These are phyloP conservation scores for Thaleichthys pacificus DNA, from an alignment of 2,797 vertebrate species.

Conservation along the genomic window DNA sequence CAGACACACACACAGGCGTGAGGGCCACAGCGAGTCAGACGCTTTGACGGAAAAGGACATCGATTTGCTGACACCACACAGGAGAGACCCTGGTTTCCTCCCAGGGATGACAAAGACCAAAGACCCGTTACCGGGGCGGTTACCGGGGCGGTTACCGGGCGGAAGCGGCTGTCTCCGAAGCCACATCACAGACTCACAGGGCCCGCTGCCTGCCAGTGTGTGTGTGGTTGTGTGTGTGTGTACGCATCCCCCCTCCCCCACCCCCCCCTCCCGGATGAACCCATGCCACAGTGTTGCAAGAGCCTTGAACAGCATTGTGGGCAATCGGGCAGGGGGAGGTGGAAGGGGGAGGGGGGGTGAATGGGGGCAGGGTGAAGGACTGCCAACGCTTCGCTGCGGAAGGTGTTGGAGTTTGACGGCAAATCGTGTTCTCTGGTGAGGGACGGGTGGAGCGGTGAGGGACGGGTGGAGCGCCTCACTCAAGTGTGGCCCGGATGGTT, in stretches of 20 bases:
- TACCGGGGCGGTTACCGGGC: constrained; percentile 45
- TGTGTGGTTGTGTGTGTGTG: neutral
- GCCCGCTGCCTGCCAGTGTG: constrained; percentile 34
- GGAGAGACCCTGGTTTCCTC: constrained; percentile 61
- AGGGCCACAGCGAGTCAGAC: constrained; percentile 50
- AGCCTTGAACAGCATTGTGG: neutral
- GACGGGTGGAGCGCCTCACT: constrained; percentile 8
- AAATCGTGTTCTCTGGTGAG: constrained; percentile 47
- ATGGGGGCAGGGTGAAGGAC: constrained; percentile 4
- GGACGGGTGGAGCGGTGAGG: constrained; percentile 14
- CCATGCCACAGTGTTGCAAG: constrained; percentile 20
- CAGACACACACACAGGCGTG: constrained; percentile 45
- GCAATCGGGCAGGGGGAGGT: constrained; percentile 9
- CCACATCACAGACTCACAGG: constrained; percentile 52
- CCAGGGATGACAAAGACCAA: constrained; percentile 38
- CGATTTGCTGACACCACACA: constrained; percentile 60
- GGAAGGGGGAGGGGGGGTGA: neutral
- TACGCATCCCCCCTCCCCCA: constrained; percentile 19
- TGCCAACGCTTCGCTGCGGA: constrained; percentile 28
- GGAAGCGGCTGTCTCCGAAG: constrained; percentile 20
- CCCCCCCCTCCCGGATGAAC: neutral
- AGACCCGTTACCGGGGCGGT: constrained; percentile 41
- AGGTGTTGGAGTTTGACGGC: constrained; percentile 26
- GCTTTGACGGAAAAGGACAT: constrained; percentile 54
- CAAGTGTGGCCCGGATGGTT: constrained; percentile 12